Evolutionary conservation across 1,140 invertebrate species (phyloP).

Genomic region (Drosophila pseudoobscura): DNA sequence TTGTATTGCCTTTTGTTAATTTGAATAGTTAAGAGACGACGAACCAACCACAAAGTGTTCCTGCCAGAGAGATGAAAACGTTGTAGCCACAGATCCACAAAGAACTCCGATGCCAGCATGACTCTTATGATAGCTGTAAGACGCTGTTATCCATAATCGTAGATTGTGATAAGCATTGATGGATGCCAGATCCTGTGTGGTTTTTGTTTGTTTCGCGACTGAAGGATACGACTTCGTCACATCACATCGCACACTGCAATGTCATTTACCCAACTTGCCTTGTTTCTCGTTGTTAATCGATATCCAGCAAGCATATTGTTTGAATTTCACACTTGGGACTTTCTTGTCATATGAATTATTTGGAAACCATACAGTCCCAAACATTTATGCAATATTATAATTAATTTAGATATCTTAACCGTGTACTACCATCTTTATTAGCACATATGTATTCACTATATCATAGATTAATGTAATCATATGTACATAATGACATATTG

Average conservation of each 20-base stretch:
- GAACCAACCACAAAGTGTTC: conserved; percentile 53
- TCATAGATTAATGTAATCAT: conserved; percentile 18
- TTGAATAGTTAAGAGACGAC: conserved; percentile 39
- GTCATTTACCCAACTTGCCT: conserved; percentile 30
- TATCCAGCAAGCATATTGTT: not conserved
- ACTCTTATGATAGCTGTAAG: conserved; percentile 29
- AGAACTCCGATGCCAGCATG: conserved; percentile 16
- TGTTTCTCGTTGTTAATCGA: conserved; percentile 1
- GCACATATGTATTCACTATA: conserved; percentile 29
- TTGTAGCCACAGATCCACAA: not conserved
- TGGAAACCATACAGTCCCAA: conserved; percentile 29
- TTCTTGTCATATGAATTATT: conserved; percentile 18
- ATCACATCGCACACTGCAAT: conserved; percentile 36
- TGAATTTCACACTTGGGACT: conserved; percentile 15
- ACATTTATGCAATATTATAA: conserved; percentile 63
- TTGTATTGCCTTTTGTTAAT: conserved; percentile 47
- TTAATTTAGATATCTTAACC: conserved; percentile 34
- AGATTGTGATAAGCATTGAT: conserved; percentile 37
- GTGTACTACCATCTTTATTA: conserved; percentile 6
- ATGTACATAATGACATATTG: conserved; percentile 32
- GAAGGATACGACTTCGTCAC: conserved; percentile 12
- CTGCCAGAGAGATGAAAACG: conserved; percentile 12
- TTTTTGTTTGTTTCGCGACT: conserved; percentile 17
- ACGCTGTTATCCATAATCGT: conserved; percentile 17
- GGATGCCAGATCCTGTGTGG: conserved; percentile 15